These are phyloP conservation scores for Sinohyriopsis cumingii DNA, from an alignment of 2,888 invertebrate species.

Conservation along the genomic window DNA sequence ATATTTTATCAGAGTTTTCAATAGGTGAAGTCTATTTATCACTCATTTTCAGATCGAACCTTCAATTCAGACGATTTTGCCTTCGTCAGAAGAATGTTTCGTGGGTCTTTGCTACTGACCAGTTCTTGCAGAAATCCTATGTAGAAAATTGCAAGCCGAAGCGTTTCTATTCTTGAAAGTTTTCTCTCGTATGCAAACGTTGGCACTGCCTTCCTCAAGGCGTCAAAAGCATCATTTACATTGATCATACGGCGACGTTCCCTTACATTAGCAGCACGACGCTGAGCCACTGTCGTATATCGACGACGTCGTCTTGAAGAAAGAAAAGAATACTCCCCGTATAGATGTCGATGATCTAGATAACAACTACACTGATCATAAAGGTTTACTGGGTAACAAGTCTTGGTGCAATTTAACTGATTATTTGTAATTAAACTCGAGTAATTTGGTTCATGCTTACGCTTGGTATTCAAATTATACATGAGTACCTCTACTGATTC, in stretches of 20 bases:
- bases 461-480: too few species aligned
- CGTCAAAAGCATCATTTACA: slow-evolving; percentile 33
- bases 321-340: background rate
- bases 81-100: background rate
- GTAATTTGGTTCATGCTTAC: too few species aligned
- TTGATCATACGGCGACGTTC: slow-evolving; percentile 34
- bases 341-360: too few species aligned
- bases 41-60: too few species aligned
- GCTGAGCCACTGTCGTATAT: slow-evolving; percentile 25
- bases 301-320: slow-evolving; percentile 15
- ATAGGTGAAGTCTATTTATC: too few species aligned
- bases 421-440: too few species aligned
- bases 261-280: slow-evolving; percentile 33
- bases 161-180: slow-evolving; percentile 32
- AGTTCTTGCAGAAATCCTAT: slow-evolving; percentile 22
- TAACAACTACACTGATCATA: too few species aligned
- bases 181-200: slow-evolving; percentile 28
- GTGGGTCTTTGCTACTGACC: slow-evolving; percentile 4
- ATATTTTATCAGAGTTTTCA: too few species aligned
- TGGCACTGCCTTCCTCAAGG: slow-evolving; percentile 28
- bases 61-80: too few species aligned
- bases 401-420: too few species aligned
- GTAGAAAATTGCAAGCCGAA: slow-evolving; percentile 33
- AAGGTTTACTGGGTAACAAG: too few species aligned
- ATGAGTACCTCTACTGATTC: too few species aligned